Percentiles rank a stretch among this genome's conserved stretches.
Conservation (phyloP, 2,888 invertebrate genomes). For the Teinopalpus imperialis region DNA sequence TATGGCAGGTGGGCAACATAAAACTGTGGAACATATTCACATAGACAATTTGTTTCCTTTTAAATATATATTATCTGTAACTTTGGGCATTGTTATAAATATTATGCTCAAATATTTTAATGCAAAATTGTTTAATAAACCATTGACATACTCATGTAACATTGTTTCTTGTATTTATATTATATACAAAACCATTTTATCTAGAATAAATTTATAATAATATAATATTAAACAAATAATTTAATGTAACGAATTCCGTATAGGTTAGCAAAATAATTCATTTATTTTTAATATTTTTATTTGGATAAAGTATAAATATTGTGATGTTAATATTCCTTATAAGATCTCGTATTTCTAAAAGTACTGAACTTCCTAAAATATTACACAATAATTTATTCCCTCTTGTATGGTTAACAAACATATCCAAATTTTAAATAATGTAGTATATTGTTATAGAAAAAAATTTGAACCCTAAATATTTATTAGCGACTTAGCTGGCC, state of each 20-base stretch:
- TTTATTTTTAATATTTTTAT: slow-evolving; percentile 34
- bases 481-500: slow-evolving; percentile 4
- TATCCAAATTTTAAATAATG: slow-evolving; percentile 25
- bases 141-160: neutral
- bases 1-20: no score
- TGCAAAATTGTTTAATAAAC: no score
- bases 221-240: slow-evolving; percentile 29
- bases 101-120: slow-evolving; percentile 23
- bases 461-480: slow-evolving; percentile 25
- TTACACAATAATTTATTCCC: slow-evolving; percentile 31
- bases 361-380: slow-evolving; percentile 26
- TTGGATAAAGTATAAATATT: slow-evolving; percentile 27
- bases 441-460: slow-evolving; percentile 25
- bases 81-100: slow-evolving; percentile 23
- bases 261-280: slow-evolving; percentile 38
- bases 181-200: slow-evolving; percentile 20
- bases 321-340: slow-evolving; percentile 38
- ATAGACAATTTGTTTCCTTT: no score
- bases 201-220: slow-evolving; percentile 29
- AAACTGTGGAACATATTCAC: no score
- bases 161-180: neutral
- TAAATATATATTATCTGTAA: no score
- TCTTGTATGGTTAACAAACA: slow-evolving; percentile 35
- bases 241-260: slow-evolving; percentile 33
- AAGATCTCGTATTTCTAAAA: slow-evolving; percentile 54